Percentiles rank a stretch among this genome's conserved stretches.
These are phyloP conservation scores for Polylopha cassiicola DNA, from an alignment of 2,888 invertebrate genomes.

Conservation along the genomic window DNA sequence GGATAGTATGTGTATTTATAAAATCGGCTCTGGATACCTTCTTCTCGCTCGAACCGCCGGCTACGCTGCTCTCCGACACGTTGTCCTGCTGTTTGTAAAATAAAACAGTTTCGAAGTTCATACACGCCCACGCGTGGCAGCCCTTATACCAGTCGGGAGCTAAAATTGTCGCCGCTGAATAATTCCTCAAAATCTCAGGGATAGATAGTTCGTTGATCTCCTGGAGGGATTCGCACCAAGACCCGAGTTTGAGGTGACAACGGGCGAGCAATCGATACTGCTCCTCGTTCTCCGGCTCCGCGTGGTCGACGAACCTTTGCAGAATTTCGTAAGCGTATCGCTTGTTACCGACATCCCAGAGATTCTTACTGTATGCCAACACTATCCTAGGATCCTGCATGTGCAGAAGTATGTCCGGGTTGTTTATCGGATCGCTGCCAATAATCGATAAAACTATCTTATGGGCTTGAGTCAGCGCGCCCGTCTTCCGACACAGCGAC, in stretches of 20 bases:
- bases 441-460: conserved; percentile 92
- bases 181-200: conserved; percentile 84
- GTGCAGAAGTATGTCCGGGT: conserved; percentile 83
- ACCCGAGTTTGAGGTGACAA: conserved; percentile 95
- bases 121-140: conserved; percentile 98
- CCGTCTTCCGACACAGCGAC: conserved; percentile 95
- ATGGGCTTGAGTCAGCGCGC: conserved; percentile 90
- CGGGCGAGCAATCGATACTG: conserved; percentile 81
- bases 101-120: conserved; percentile 96
- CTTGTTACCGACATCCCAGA: conserved; percentile 91
- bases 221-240: conserved; percentile 94
- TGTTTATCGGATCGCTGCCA: conserved; percentile 87
- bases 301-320: conserved; percentile 83
- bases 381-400: conserved; percentile 90
- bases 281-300: conserved; percentile 70
- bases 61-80: conserved; percentile 61
- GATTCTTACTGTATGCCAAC: conserved; percentile 96
- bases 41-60: conserved; percentile 64
- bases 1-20: conserved; percentile 83
- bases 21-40: conserved; percentile 64
- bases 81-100: conserved; percentile 77
- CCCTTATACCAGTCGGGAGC: conserved; percentile 96
- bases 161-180: conserved; percentile 87
- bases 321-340: conserved; percentile 87
- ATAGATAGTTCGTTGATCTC: conserved; percentile 89